Evolutionary conservation across 2,888 invertebrate species (phyloP).

Genomic region (Orchesella flavescens): DNA sequence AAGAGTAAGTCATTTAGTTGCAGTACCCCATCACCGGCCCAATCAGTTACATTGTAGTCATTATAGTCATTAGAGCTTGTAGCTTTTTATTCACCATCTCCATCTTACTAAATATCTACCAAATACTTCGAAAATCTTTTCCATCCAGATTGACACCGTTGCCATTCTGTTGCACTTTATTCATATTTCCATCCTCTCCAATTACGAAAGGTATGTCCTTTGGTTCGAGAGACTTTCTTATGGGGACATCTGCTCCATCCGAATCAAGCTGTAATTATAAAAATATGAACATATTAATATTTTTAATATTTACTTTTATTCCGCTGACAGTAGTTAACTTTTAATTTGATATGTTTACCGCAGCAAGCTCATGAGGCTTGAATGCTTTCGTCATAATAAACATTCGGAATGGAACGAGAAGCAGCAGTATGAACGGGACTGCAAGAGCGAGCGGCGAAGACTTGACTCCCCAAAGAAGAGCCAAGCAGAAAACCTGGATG

Average conservation of each 20-base stretch:
- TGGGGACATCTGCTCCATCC: conserved; percentile 81
- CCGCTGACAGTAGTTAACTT: not conserved
- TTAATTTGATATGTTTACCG: conserved; percentile 78
- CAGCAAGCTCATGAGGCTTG: conserved; percentile 85
- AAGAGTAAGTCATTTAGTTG: too few relatives aligned
- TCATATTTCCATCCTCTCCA: conserved; percentile 46
- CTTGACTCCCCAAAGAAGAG: conserved; percentile 89
- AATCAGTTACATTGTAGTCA: too few relatives aligned
- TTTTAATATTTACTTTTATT: not conserved
- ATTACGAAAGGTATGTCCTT: conserved; percentile 22
- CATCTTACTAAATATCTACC: conserved; percentile 24
- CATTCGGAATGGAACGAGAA: conserved; percentile 91
- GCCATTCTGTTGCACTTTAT: conserved; percentile 35
- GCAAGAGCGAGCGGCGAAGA: conserved; percentile 86
- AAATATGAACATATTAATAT: conserved; percentile 9
- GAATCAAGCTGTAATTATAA: conserved; percentile 84
- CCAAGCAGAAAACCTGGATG: conserved; percentile 87
- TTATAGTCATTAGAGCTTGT: too few relatives aligned
- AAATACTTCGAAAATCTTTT: conserved; percentile 51
- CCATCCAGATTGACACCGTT: not conserved
- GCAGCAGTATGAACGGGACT: conserved; percentile 93
- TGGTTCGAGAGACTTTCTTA: conserved; percentile 1
- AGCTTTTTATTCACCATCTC: too few relatives aligned
- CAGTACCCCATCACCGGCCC: too few relatives aligned
- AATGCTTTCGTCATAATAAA: conserved; percentile 82